phyloP scores from a whole-genome alignment of 1,140 invertebrate species.

The Pseudomyrmex pallidus region DNA sequence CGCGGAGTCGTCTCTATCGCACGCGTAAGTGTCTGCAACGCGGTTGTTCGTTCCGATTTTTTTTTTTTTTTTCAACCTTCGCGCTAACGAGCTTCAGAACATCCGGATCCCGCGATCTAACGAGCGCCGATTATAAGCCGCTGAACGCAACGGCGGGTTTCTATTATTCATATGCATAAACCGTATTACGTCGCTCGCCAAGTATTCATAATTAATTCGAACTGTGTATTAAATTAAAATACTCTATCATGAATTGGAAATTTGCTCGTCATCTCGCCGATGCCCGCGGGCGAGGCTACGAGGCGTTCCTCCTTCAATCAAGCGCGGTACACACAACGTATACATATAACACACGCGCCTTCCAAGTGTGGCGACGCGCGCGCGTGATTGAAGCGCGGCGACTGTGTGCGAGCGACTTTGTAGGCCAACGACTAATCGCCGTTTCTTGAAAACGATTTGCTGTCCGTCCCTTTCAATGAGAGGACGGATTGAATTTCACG shows the following conservation, averaged over 20 bases:
- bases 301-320: constrained; percentile 6
- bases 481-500: constrained; percentile 42
- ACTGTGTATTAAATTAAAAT: constrained; percentile 53
- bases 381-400: constrained; percentile 15
- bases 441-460: constrained; percentile 69
- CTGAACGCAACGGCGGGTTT: constrained; percentile 11
- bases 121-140: neutral
- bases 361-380: too few species aligned
- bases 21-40: neutral
- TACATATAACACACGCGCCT: neutral
- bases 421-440: constrained; percentile 61
- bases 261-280: constrained; percentile 20
- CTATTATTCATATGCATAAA: constrained; percentile 58
- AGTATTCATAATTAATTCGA: constrained; percentile 57
- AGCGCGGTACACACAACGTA: neutral
- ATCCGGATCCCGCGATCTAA: neutral
- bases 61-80: neutral
- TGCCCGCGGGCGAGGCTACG: constrained; percentile 13
- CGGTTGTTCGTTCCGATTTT: neutral
- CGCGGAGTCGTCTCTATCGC: constrained; percentile 13
- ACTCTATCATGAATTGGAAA: constrained; percentile 45
- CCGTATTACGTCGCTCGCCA: constrained; percentile 35
- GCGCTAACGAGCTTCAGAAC: constrained; percentile 7
- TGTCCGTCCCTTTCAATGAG: constrained; percentile 10
- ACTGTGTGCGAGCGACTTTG: constrained; percentile 10